phyloP scores from a whole-genome alignment of 2,888 invertebrate species.

The Imbricaverruca yamaguchii region DNA sequence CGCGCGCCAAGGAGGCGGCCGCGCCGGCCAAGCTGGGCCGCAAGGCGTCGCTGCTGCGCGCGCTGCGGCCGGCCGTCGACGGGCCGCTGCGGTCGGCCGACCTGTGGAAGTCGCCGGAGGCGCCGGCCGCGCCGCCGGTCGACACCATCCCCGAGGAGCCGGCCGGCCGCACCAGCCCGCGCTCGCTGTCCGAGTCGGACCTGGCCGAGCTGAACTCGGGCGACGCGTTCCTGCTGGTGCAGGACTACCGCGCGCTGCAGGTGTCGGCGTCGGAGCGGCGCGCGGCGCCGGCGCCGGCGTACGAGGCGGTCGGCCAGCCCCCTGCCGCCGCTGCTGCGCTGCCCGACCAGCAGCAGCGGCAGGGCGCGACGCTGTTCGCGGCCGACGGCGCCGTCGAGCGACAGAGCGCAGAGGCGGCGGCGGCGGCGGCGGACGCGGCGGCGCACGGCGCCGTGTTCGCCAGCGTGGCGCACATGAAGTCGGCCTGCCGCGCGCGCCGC shows the following conservation, averaged over 20 bases:
- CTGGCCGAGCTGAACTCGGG: background rate
- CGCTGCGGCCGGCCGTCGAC: background rate
- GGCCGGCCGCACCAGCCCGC: background rate
- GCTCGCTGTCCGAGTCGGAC: background rate
- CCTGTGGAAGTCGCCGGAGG: background rate
- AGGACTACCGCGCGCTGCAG: background rate
- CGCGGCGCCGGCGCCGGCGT: too few species aligned
- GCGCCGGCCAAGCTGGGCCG: background rate
- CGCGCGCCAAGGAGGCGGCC: too few species aligned
- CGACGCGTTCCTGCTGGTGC: background rate
- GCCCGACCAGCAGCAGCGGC: too few species aligned
- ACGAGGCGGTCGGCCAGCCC: too few species aligned
- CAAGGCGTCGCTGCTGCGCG: background rate
- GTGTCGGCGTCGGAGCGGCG: background rate
- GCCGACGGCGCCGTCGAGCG: too few species aligned
- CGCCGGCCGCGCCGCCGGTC: background rate
- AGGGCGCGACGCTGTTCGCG: too few species aligned
- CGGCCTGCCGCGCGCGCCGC: conserved; percentile 1
- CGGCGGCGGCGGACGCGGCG: too few species aligned
- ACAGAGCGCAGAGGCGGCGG: too few species aligned
- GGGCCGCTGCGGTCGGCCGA: background rate
- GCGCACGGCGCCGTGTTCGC: background rate
- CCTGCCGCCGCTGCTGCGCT: too few species aligned
- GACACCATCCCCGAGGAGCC: background rate
- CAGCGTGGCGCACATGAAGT: background rate